Conservation (phyloP, 2,888 invertebrate genomes). For the Itoplectis maculator region DNA sequence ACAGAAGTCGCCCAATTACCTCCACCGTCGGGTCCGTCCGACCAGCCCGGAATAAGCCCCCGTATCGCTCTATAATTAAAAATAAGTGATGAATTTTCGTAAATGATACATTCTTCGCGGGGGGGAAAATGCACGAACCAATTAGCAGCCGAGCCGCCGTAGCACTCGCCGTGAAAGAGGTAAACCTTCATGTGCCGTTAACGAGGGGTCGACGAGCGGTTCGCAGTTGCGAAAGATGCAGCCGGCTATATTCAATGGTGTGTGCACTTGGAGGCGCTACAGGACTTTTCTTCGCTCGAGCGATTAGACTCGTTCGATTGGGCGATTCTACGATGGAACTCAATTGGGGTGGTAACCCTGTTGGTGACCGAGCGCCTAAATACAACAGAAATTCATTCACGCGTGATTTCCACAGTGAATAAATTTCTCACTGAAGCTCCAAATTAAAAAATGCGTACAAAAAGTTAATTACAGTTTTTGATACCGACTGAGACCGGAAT, state of each 20-base stretch:
- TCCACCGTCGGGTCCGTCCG: not conserved
- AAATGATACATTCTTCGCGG: slow-evolving; percentile 25
- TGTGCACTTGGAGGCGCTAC: not conserved
- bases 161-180: not conserved
- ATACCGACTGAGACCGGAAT: too few species aligned
- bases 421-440: too few species aligned
- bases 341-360: not conserved
- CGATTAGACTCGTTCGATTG: slow-evolving; percentile 75
- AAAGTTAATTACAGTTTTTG: too few species aligned
- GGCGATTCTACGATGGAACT: slow-evolving; percentile 67
- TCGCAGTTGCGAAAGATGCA: slow-evolving; percentile 14
- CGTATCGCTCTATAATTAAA: slow-evolving; percentile 15
- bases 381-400: too few species aligned
- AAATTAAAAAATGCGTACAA: too few species aligned
- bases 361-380: too few species aligned
- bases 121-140: slow-evolving; percentile 41
- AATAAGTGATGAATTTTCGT: slow-evolving; percentile 32
- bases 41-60: slow-evolving; percentile 1
- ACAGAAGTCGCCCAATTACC: slow-evolving; percentile 27
- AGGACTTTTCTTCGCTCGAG: slow-evolving; percentile 73
- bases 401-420: too few species aligned
- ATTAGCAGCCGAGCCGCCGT: slow-evolving; percentile 18
- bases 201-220: slow-evolving; percentile 17
- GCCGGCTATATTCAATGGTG: slow-evolving; percentile 6
- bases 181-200: slow-evolving; percentile 25